A percentile compares a stretch with the other conserved stretches of the same genome.
Evolutionary conservation across 1,140 invertebrate genomes (phyloP).

Genomic region (Euura saliciscinereae): DNA sequence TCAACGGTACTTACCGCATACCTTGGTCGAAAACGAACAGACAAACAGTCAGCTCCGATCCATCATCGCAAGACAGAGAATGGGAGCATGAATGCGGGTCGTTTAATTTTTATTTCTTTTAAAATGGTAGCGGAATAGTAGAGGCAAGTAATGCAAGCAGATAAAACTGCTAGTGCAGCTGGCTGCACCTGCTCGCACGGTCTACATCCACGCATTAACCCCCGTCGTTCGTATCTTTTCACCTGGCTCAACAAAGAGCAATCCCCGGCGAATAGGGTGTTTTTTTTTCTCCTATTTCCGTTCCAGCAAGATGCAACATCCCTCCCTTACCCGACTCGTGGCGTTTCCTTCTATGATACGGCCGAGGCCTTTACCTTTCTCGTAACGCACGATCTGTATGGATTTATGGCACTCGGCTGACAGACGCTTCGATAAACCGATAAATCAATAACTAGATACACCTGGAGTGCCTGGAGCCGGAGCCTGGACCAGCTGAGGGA

Average conservation of each 20-base stretch:
- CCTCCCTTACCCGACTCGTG: neutral
- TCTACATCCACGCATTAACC: neutral
- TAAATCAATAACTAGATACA: conserved; percentile 5
- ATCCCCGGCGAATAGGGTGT: neutral
- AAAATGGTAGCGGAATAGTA: neutral
- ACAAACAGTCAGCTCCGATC: no score
- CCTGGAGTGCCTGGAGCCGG: neutral
- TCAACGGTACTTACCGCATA: no score
- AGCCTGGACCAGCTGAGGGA: neutral
- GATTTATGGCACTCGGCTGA: neutral
- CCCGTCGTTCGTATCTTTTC: neutral
- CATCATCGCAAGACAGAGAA: neutral
- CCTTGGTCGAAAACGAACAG: neutral
- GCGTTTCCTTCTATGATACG: neutral
- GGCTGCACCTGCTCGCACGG: neutral
- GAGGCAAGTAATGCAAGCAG: neutral
- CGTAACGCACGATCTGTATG: neutral
- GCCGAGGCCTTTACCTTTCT: neutral
- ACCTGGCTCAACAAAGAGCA: neutral
- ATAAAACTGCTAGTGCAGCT: neutral
- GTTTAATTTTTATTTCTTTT: neutral
- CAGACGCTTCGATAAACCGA: conserved; percentile 4
- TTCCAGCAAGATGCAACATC: neutral
- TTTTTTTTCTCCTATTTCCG: neutral
- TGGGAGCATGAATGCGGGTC: neutral